Base-by-base conservation (phyloP, 2,888 invertebrate genomes). In the Cremastobaeus sp. region DNA sequence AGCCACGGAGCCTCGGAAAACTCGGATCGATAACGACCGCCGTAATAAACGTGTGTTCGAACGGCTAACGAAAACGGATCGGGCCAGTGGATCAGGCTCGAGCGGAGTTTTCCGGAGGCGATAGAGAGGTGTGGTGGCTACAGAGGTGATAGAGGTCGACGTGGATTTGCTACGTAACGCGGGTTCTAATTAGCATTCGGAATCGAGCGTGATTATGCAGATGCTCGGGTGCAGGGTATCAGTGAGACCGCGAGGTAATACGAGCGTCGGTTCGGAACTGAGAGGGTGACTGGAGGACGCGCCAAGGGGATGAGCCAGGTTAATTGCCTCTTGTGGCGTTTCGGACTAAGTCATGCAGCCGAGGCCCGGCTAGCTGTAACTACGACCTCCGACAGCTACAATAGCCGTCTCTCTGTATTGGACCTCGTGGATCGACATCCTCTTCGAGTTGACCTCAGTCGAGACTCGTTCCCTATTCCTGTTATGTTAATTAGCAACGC, bases 111-210 rank as follows among this genome's bases (percentile, higher is more conserved):
- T 68, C 32, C 34, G 41, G 55, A 45, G 50, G 30, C 54, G 69
- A 55, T 39, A 50, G 66, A 64, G 73, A 74, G 74, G 76, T 73
- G 77, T 68, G 78, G 78, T 55, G 65, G 77, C 76, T 76, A 50
- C 65, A 54, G 74, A 79, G 79, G 77, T 84, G 80, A 84, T 71
- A 81, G 80, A 81, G 84, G 82, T 81, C 77, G 82, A 83, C 81
- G 82, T 78, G 81, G 82, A 83, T 81, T 82, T 78, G 83, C 81
- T 77, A 78, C 79, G 79, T 80, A 79, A 82, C 81, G 78, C 76
- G 80, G 80, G 81, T 81, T 84, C 84, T 86, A 85, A 86, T 86
- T 86, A 86, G 86, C 86, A 85, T 85, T 82, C 84, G 85, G 83
- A 85, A 85, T 84, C 84, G 80, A 79, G 82, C 82, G 83, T 83